Conservation (phyloP, 2,888 invertebrate genomes). For the Heterodera filipjevi region DNA sequence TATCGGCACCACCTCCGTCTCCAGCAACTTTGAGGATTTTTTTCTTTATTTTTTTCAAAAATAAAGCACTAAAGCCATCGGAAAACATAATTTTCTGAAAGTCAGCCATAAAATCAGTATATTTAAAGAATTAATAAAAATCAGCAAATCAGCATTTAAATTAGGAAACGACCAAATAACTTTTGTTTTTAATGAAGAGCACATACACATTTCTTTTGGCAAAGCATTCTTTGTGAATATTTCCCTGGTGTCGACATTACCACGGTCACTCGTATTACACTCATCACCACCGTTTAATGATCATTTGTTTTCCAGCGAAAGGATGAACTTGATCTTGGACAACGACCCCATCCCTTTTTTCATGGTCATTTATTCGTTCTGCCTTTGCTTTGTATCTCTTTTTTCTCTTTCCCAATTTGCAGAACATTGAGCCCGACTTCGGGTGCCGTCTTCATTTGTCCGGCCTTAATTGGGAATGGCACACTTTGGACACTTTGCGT, state of each 20-base stretch:
- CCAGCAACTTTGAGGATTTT: too few species aligned
- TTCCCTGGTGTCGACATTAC: too few species aligned
- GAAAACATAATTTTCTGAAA: too few species aligned
- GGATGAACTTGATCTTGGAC: constrained; percentile 23
- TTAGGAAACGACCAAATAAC: too few species aligned
- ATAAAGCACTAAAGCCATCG: too few species aligned
- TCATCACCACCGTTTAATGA: neutral
- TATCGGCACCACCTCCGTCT: too few species aligned
- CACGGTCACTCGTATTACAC: neutral
- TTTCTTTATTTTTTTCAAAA: too few species aligned
- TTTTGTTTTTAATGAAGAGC: too few species aligned
- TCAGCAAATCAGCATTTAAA: too few species aligned
- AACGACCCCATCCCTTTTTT: constrained; percentile 12
- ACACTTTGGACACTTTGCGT: constrained; percentile 60
- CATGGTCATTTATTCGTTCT: constrained; percentile 18
- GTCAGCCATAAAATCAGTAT: too few species aligned
- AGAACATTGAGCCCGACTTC: constrained; percentile 56
- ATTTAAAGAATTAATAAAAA: too few species aligned
- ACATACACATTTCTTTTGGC: too few species aligned
- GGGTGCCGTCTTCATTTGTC: constrained; percentile 56
- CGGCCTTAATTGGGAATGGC: constrained; percentile 53
- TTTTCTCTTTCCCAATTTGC: constrained; percentile 25
- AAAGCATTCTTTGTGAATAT: neutral
- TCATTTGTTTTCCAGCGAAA: constrained; percentile 2
- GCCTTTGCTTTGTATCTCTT: constrained; percentile 1